A percentile compares a stretch with the other conserved stretches of the same genome.
Conservation (phyloP, 2,113 vertebrate species). For the Thunnus thynnus region DNA sequence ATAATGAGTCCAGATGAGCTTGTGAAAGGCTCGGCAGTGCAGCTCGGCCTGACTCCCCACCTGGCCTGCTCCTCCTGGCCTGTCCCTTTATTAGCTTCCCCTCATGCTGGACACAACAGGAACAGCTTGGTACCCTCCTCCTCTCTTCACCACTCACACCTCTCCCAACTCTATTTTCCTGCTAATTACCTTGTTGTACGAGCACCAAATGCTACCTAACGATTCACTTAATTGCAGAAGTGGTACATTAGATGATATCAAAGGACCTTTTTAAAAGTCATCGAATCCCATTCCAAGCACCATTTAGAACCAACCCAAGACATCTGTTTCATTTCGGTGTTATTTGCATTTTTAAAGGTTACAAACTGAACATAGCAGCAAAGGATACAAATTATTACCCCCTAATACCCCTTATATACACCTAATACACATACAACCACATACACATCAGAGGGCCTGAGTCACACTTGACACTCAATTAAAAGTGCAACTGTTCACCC, state of each 20-base stretch:
- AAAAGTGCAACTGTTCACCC: constrained; percentile 57
- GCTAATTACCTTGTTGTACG: constrained; percentile 84
- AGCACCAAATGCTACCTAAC: constrained; percentile 81
- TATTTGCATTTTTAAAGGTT: constrained; percentile 86
- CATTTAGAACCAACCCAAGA: constrained; percentile 75
- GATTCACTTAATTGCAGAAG: constrained; percentile 84
- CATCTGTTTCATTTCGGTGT: constrained; percentile 77
- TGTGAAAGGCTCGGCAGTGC: constrained; percentile 59
- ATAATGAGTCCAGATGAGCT: constrained; percentile 77
- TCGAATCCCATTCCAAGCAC: constrained; percentile 70
- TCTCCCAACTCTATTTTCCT: constrained; percentile 75
- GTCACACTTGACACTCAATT: constrained; percentile 63
- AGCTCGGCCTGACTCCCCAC: constrained; percentile 73
- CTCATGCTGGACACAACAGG: constrained; percentile 75
- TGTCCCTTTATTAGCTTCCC: constrained; percentile 75
- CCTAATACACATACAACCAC: constrained; percentile 17
- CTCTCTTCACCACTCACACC: constrained; percentile 65
- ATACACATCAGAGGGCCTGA: constrained; percentile 25
- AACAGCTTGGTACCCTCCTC: constrained; percentile 78
- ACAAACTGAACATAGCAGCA: constrained; percentile 47
- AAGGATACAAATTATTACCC: constrained; percentile 3
- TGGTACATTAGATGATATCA: constrained; percentile 78
- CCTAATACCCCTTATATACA: not conserved
- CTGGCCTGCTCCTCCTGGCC: constrained; percentile 73
- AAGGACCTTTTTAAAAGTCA: constrained; percentile 83